phyloP scores from a whole-genome alignment of 2,888 invertebrate genomes.

The Synergus gifuensis region DNA sequence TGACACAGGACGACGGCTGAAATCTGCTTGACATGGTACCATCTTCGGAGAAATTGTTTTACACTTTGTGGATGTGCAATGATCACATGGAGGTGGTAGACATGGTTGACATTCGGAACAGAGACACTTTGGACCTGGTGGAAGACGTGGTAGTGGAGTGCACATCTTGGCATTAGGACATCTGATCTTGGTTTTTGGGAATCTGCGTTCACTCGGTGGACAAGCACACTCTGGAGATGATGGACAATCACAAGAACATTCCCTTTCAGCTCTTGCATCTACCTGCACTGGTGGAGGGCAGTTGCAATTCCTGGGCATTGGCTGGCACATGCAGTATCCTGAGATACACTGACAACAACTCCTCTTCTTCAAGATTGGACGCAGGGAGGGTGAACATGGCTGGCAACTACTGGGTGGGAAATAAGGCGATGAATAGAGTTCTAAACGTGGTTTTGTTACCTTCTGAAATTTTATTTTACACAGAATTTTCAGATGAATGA shows the following conservation, averaged over 20 bases:
- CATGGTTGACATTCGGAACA: constrained; percentile 59
- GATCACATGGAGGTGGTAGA: constrained; percentile 59
- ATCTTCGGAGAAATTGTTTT: constrained; percentile 44
- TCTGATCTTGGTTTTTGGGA: constrained; percentile 56
- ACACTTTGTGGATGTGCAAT: constrained; percentile 58
- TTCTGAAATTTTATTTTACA: too few relatives aligned
- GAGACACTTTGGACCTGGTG: constrained; percentile 59
- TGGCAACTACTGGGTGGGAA: background rate
- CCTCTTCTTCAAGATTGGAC: constrained; percentile 58
- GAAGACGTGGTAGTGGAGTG: constrained; percentile 57
- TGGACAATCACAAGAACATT: constrained; percentile 65
- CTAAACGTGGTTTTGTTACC: too few relatives aligned
- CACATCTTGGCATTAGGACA: constrained; percentile 63
- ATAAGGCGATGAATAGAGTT: background rate
- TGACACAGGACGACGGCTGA: constrained; percentile 47
- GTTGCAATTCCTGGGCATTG: constrained; percentile 64
- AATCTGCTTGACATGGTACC: constrained; percentile 46
- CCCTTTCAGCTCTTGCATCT: constrained; percentile 60
- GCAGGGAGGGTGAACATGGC: constrained; percentile 56
- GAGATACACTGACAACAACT: constrained; percentile 56
- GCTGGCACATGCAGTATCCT: constrained; percentile 63
- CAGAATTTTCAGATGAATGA: background rate
- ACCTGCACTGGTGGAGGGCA: constrained; percentile 67
- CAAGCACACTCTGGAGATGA: constrained; percentile 65
- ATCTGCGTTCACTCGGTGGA: constrained; percentile 65